Conservation (phyloP, 2,113 vertebrate genomes). For the Gasterosteus nipponicus region DNA sequence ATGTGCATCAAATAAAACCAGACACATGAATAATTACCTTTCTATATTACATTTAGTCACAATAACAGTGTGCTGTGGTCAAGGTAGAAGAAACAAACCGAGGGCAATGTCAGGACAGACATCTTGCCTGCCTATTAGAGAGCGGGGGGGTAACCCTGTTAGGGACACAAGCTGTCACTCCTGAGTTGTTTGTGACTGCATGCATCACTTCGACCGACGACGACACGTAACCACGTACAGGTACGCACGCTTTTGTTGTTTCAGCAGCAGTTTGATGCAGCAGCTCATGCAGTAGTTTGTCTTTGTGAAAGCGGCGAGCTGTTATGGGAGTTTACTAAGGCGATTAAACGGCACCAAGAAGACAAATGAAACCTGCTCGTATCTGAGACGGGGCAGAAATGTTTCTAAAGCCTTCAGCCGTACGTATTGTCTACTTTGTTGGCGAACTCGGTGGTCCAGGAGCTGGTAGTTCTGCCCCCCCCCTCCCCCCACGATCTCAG, state of each 20-base stretch:
- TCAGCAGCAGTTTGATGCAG: background rate
- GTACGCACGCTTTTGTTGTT: slow-evolving; percentile 25
- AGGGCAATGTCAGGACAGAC: background rate
- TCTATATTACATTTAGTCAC: background rate
- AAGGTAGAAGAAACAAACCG: slow-evolving; percentile 10
- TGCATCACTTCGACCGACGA: slow-evolving; percentile 15
- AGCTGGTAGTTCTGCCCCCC: background rate
- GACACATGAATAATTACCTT: background rate
- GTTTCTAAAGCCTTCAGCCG: background rate
- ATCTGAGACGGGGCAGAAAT: background rate
- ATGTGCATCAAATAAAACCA: background rate
- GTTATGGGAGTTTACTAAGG: slow-evolving; percentile 35
- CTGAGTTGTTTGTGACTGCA: background rate
- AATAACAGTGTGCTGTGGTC: background rate
- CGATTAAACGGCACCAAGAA: slow-evolving; percentile 47
- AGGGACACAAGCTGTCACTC: slow-evolving; percentile 44
- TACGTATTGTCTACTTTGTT: background rate
- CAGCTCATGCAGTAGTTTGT: background rate
- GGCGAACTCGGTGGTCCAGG: background rate
- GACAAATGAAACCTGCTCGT: background rate
- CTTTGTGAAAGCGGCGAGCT: slow-evolving; percentile 14
- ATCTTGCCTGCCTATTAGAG: slow-evolving; percentile 41
- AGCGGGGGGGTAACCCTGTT: slow-evolving; percentile 26
- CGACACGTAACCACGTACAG: slow-evolving; percentile 27
- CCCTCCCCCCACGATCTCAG: slow-evolving; percentile 21